Evolutionary conservation across 1,140 invertebrate species (phyloP).

Genomic region (Diachasma alloeum): DNA sequence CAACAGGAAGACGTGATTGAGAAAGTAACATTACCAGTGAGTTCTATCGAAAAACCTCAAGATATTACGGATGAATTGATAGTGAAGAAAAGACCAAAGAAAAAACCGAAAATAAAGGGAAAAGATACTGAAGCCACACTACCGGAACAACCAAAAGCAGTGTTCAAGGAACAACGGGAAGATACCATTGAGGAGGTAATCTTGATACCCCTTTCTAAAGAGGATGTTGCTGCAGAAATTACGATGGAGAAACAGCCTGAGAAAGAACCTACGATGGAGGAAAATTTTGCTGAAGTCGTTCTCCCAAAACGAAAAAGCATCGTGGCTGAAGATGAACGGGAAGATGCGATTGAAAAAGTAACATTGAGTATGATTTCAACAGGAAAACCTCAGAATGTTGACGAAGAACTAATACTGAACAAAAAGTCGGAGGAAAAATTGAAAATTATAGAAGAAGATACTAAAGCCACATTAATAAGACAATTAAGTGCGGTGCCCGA

Average conservation of each 20-base stretch:
- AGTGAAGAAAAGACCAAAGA: neutral
- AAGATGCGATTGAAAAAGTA: too few relatives aligned
- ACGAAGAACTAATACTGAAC: too few relatives aligned
- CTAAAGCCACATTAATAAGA: too few relatives aligned
- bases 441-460: too few relatives aligned
- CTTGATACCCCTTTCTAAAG: too few relatives aligned
- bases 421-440: too few relatives aligned
- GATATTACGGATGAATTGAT: constrained; percentile 22
- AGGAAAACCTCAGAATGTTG: too few relatives aligned
- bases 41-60: constrained; percentile 27
- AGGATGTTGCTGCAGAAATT: neutral
- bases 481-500: too few relatives aligned
- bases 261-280: constrained; percentile 36
- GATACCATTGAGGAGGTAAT: constrained; percentile 42
- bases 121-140: neutral
- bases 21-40: too few relatives aligned
- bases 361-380: too few relatives aligned
- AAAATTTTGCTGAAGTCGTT: constrained; percentile 48
- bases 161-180: too few relatives aligned
- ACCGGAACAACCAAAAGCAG: neutral
- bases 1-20: constrained; percentile 25
- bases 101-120: neutral
- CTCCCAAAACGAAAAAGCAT: constrained; percentile 44
- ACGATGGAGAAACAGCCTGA: constrained; percentile 54
- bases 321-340: too few relatives aligned